Percentiles rank a stretch among this genome's conserved stretches.
These are phyloP conservation scores for Neogobius melanostomus DNA, from an alignment of 2,113 vertebrate species.

Conservation along the genomic window DNA sequence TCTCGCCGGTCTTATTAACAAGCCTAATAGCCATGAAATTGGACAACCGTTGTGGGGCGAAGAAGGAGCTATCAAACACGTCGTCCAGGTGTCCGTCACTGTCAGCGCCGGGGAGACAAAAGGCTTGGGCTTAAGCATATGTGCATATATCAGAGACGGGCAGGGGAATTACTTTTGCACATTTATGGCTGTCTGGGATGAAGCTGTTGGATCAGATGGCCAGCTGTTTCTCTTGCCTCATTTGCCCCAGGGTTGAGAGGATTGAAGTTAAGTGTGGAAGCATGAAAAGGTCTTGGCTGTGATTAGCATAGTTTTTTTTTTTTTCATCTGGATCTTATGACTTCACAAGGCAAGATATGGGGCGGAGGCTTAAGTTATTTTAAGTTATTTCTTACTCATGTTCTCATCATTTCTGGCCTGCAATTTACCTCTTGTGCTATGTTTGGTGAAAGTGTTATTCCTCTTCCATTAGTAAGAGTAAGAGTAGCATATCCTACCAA, in stretches of 20 bases:
- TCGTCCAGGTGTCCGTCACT: slow-evolving; percentile 27
- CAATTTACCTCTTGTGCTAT: not conserved
- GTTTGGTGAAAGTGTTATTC: not conserved
- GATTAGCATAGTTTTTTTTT: not conserved
- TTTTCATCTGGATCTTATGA: not conserved
- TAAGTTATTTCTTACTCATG: not conserved
- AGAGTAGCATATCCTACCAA: too few species aligned
- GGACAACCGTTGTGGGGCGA: slow-evolving; percentile 45
- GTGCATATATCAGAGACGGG: slow-evolving; percentile 2
- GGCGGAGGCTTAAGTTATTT: not conserved
- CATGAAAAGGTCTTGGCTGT: slow-evolving; percentile 4
- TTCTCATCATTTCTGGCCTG: not conserved
- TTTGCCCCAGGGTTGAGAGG: not conserved
- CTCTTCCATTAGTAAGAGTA: not conserved
- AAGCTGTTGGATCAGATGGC: slow-evolving; percentile 20
- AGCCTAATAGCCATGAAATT: slow-evolving; percentile 67
- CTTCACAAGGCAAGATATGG: not conserved
- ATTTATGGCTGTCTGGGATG: not conserved
- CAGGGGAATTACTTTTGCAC: slow-evolving; percentile 5
- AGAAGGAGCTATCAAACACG: slow-evolving; percentile 45
- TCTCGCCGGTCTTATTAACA: slow-evolving; percentile 52
- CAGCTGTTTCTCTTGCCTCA: not conserved
- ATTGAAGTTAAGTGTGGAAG: slow-evolving; percentile 1
- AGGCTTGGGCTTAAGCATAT: slow-evolving; percentile 6
- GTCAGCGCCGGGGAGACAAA: slow-evolving; percentile 9